Percentiles rank a stretch among this genome's conserved stretches.
Evolutionary conservation across 2,113 vertebrate genomes (phyloP).

Genomic region (Amazona vittata): DNA sequence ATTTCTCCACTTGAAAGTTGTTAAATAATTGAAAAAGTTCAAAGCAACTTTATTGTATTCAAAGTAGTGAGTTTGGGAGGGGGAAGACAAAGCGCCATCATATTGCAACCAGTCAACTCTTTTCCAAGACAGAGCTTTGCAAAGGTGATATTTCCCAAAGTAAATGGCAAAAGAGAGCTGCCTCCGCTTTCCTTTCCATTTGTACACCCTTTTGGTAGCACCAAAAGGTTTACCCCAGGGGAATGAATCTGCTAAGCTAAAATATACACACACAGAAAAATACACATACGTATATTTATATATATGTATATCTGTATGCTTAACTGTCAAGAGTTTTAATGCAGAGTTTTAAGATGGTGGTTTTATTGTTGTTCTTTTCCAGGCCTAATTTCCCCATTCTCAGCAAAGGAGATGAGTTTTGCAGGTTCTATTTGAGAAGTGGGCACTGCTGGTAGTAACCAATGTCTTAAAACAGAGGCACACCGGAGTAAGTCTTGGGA

Average conservation of each 20-base stretch:
- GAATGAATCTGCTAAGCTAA: neutral
- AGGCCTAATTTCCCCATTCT: neutral
- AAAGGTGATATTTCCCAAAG: neutral
- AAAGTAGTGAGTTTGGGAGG: neutral
- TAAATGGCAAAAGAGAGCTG: neutral
- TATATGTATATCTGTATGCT: rapidly evolving
- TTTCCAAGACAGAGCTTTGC: neutral
- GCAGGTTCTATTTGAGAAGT: neutral
- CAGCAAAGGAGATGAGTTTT: neutral
- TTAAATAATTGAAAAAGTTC: conserved; percentile 70
- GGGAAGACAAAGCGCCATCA: neutral
- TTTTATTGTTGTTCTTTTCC: neutral
- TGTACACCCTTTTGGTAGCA: neutral
- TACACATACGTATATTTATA: too few species aligned
- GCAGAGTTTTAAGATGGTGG: neutral
- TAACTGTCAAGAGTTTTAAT: neutral
- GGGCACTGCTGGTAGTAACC: neutral
- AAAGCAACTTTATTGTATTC: conserved; percentile 68
- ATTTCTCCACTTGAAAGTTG: conserved; percentile 72
- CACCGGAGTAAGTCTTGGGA: neutral
- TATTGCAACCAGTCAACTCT: neutral
- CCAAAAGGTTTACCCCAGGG: neutral
- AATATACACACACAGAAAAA: too few species aligned
- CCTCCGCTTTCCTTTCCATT: neutral
- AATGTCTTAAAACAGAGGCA: neutral